Base-by-base conservation (phyloP, 1,140 invertebrate species). In the Diuraphis noxia region DNA sequence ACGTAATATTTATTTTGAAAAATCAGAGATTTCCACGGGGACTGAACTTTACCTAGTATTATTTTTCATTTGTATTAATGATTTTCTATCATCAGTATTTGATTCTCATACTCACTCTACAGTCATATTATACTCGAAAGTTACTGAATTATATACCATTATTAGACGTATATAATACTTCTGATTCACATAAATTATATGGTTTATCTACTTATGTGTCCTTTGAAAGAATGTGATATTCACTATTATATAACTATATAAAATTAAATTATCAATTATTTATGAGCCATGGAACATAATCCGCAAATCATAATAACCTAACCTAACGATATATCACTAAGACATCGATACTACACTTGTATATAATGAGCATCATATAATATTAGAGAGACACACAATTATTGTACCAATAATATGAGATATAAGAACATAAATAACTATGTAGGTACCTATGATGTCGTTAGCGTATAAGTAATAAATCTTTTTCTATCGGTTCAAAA, bases 61-160 rank as follows among this genome's bases (percentile, higher is more conserved):
- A 41, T 82, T 82, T 41, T 40, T 82, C 81, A 41, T 82, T 82
- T 41, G n/a, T 82, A 82, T 82, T 82, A 41, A 82, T 82, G 81
- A 82, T 82, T 82, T 82, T 41, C 81, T 38, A 40, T 82, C 38
- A 30, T 0, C 43, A 46, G 81, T 30, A 40, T 82, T 38, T 82
- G 81, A 41, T 82, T 82, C 81, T 40, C 38, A 82, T 25, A 13
- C 4, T 41, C 81, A 1, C 10, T 40, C n/a, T n/a, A n/a, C 81
- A 30, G 40, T 41, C 38, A 82, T 82, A 41, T 82, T 17, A 41
- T 40, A 41, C 0, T 41, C 25, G 25, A 41, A 41, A 40, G 38
- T 41, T 10, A 30, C 38, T 30, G 81, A 82, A 40, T 82, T 41
- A 82, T 82, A 41, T 7, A 40, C 38, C 38, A 41, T 82, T 40